Evolutionary conservation across 2,113 vertebrate species (phyloP), one percentile per base, ranked within the genome.

Genomic region (Pangasianodon gigas): DNA sequence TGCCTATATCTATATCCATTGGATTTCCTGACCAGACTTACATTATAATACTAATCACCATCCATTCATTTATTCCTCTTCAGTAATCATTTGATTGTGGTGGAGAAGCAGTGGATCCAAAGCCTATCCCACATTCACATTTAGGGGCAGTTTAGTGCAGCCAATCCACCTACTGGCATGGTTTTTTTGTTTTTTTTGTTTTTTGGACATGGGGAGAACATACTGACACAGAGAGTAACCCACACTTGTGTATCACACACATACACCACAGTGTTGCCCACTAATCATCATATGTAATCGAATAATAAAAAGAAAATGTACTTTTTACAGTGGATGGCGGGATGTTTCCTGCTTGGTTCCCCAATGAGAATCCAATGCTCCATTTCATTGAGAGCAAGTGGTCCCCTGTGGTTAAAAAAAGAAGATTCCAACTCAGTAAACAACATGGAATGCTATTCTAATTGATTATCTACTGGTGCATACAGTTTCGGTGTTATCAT

Each of bases 261-360:
- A 9, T n/a, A 54, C 48, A 80, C 26, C 4, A 51, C 77, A 80
- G 10, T 51, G 24, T 14, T 51, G 24, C 46, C 37, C 11, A n/a
- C 29, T 54, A 81, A 54, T 58, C n/a, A 19, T 37, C 79, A 81
- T 6, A n/a, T 32, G 14, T 18, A 69, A 13, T 3, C 10, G 37
- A 82, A 11, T 52, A 4, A n/a, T 54, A 60, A 85, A 2, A 80
- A 19, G 11, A 83, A 51, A 71, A 14, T 41, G 90, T 95, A 99
- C 98, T 97, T 99, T 97, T 99, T 99, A 95, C 98, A 99, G 94
- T 99, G 98, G 93, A 99, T 99, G 29, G 98, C 97, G 29, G 98
- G 97, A 91, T 99, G 98, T 92, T 99, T 99, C 94, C 98, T 97
- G 92, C 98, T 99, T 0, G 98, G 97, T 92, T 99, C 98, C 41